Evolutionary conservation across 2,888 invertebrate species (phyloP), one percentile per base, ranked within the genome.

Genomic region (Pyrocoelia pectoralis): DNA sequence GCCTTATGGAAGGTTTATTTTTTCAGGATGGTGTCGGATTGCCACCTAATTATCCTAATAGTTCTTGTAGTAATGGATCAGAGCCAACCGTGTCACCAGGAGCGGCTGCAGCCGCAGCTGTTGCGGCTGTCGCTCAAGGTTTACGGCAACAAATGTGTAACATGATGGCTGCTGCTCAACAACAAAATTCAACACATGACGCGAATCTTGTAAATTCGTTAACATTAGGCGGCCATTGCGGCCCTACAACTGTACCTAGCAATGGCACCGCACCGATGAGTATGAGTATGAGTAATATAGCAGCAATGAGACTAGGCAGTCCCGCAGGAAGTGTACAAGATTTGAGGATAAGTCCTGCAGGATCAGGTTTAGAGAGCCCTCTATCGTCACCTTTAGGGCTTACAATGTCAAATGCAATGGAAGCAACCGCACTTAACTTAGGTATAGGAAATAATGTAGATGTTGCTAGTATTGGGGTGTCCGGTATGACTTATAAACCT

Each of bases 121-220:
- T 93, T 40, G 93, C 93, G 9, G 92, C 92, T 13, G 93, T 94
- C 57, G 94, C 94, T 12, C 93, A 93, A 82, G 92, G 92, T 43
- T 84, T 94, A 61, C 87, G 93, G 53, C 93, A 94, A 71, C 94
- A 94, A 81, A 93, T 94, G 92, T 91, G 90, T 85, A 89, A 88
- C 80, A 90, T 90, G 89, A 89, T 90, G 61, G 92, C 92, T 0
- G 89, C 88, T 3, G 84, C 86, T 70, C 83, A 84, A 77, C 83
- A 86, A 78, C 85, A 77, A 84, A 85, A 82, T 85, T 78, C 81
- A 4, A 77, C 76, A n/a, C 80, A 80, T 68, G 81, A 81, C 68
- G 79, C 79, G 3, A 80, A 79, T 15, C 67, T 82, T 48, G 82
- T 81, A 5, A 81, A 81, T 66, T 80, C 81, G 1, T 70, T 81